Base-by-base conservation (phyloP, 2,797 vertebrate species). In the Kryptolebias ocellatus region DNA sequence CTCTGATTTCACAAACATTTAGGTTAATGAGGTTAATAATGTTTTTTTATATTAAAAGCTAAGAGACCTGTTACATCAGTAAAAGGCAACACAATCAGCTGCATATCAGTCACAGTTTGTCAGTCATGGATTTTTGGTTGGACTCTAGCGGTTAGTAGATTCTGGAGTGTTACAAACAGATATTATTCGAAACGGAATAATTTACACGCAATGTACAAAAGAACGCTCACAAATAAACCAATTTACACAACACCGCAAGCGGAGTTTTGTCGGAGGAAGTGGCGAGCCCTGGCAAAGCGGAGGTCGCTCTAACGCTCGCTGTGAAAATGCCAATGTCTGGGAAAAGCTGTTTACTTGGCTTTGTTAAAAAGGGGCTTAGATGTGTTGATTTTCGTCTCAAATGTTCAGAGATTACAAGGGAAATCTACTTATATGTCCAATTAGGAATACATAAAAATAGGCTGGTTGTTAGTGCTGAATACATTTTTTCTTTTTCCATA, bases 41-140 rank as follows among this genome's bases (percentile, higher is more conserved):
- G 3, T 42, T 75, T 59, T 75, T 59, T 37, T 37, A 37, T 8
- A 57, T 56, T 47, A 57, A 74, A 76, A 73, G 79, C 76, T 52
- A 75, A 14, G 14, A 60, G 62, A 64, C 24, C 57, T 76, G 54
- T 60, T 66, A 50, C 69, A 77, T 84, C 57, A 76, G 69, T 20
- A 55, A 60, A 72, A 50, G 50, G 51, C 54, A 79, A 79, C 66
- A 80, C 56, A 72, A 78, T 79, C 66, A 70, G 70, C 74, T 80
- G 70, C 72, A 87, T 70, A 52, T 85, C 71, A 87, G 70, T 94
- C 89, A 93, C 91, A 89, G 90, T 92, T 85, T 85, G 78, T 81
- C 79, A 92, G 86, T 90, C 56, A 8, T 66, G 27, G 65, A 42
- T 65, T 78, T 87, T 78, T 87, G 86, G 89, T 73, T 90, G 90